Evolutionary conservation across 2,888 invertebrate genomes (phyloP), one percentile per base, ranked within the genome.

Genomic region (Ichneumoninae sp.): DNA sequence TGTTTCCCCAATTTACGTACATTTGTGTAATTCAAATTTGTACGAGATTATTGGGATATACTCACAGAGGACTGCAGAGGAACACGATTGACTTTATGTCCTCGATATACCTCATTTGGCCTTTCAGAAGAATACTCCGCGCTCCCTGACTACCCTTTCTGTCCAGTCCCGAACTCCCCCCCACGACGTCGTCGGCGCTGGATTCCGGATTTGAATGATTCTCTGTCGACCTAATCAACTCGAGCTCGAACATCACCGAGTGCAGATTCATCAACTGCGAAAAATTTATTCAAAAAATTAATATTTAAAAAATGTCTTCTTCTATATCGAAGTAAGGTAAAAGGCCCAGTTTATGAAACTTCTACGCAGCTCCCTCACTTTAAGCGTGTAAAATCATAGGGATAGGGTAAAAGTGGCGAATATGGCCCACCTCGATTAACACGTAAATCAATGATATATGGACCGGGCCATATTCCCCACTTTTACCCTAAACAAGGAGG

Each of bases 51-150:
- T 16, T 4, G 0, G 1, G 57, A 57, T 16, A 16, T 47, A 26
- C 96, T 95, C 94, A 98, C 97, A 98, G 95, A 0, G 98, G 98
- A 90, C 97, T 97, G 92, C 98, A 98, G 0, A 98, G 95, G 91
- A 97, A 98, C 79, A 98, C 96, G 52, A 98, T 95, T 0, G 96
- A 96, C 85, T 97, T 96, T 81, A 98, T 96, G 88, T 98, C 97
- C 52, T 96, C 95, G 13, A 98, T 95, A 90, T 96, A 96, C 89
- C 97, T 96, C 95, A 98, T 98, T 89, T 98, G 98, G 3, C 98
- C 98, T 89, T 97, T 97, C 8, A 98, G 95, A 26, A 98, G 94
- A 57, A 98, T 96, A 73, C 97, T 97, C 30, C 95, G 94, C 0
- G 96, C 94, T 1, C 96, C 96, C 89, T 96, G 96, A 22, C 96